Conservation (phyloP, 2,888 invertebrate species). For the Incurvaria masculella region DNA sequence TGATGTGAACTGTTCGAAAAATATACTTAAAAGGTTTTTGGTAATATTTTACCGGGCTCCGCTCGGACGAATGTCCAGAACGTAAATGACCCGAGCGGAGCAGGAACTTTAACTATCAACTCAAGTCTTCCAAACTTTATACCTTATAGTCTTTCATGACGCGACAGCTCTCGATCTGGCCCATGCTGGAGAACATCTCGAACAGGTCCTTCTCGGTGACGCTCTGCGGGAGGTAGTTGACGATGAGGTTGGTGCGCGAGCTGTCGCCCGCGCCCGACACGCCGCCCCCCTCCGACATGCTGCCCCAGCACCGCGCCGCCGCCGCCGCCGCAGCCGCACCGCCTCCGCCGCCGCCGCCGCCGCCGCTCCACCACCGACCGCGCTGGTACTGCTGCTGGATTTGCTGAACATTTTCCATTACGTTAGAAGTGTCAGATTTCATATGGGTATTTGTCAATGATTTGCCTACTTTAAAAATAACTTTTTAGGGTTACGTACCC, state of each 20-base stretch:
- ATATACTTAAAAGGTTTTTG: no score
- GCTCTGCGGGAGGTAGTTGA: slow-evolving; percentile 93
- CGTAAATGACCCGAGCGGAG: no score
- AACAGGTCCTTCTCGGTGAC: slow-evolving; percentile 90
- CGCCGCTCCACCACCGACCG: slow-evolving; percentile 38
- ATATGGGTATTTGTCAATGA: neutral
- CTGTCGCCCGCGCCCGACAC: slow-evolving; percentile 44
- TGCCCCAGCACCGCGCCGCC: slow-evolving; percentile 39
- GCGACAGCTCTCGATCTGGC: slow-evolving; percentile 85
- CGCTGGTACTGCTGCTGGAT: slow-evolving; percentile 47
- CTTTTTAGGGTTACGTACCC: no score
- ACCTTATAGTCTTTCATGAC: slow-evolving; percentile 91
- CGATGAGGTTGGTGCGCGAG: slow-evolving; percentile 79
- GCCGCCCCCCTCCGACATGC: slow-evolving; percentile 48
- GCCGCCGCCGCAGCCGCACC: slow-evolving; percentile 12
- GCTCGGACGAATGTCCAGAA: no score
- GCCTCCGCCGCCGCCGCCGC: slow-evolving; percentile 35
- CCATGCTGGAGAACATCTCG: slow-evolving; percentile 84
- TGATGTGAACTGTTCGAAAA: no score
- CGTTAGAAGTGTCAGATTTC: neutral
- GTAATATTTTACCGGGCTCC: no score
- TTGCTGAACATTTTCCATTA: slow-evolving; percentile 30
- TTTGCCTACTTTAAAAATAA: slow-evolving; percentile 6
- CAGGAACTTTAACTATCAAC: slow-evolving; percentile 1
- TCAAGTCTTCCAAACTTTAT: no score